Percentiles rank a stretch among this genome's conserved stretches.
Conservation (phyloP, 2,888 invertebrate genomes). For the Oxycera nigricornis region DNA sequence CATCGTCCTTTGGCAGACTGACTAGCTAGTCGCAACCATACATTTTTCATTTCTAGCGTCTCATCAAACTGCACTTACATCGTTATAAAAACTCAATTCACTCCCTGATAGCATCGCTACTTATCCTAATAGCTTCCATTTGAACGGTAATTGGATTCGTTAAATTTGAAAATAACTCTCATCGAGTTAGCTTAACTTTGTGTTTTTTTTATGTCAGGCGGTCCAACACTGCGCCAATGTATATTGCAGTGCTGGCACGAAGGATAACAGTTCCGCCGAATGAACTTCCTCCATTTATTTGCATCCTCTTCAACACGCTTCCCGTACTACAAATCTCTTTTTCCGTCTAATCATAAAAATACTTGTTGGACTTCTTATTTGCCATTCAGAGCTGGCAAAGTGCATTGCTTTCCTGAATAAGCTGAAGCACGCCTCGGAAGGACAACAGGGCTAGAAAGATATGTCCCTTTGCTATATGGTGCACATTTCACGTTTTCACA, state of each 20-base stretch:
- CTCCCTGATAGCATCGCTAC: background rate
- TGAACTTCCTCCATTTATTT: slow-evolving; percentile 22
- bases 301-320: background rate
- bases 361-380: slow-evolving; percentile 26
- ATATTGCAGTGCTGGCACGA: slow-evolving; percentile 8
- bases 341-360: slow-evolving; percentile 12
- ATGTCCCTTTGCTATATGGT: background rate
- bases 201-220: background rate
- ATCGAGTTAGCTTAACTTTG: background rate
- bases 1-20: no score
- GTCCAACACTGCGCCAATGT: background rate
- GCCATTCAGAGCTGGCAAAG: slow-evolving; percentile 1
- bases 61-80: background rate
- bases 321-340: background rate
- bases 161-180: slow-evolving; percentile 15
- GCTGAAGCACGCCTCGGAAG: slow-evolving; percentile 16
- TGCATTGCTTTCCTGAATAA: slow-evolving; percentile 33
- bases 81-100: background rate
- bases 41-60: no score
- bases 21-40: no score
- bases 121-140: slow-evolving; percentile 19
- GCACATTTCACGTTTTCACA: slow-evolving; percentile 19
- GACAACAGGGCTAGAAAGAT: background rate
- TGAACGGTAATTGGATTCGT: slow-evolving; percentile 26
- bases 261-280: slow-evolving; percentile 7